Conservation (phyloP, 2,797 vertebrate species). For the Yasuhikotakia modesta region DNA sequence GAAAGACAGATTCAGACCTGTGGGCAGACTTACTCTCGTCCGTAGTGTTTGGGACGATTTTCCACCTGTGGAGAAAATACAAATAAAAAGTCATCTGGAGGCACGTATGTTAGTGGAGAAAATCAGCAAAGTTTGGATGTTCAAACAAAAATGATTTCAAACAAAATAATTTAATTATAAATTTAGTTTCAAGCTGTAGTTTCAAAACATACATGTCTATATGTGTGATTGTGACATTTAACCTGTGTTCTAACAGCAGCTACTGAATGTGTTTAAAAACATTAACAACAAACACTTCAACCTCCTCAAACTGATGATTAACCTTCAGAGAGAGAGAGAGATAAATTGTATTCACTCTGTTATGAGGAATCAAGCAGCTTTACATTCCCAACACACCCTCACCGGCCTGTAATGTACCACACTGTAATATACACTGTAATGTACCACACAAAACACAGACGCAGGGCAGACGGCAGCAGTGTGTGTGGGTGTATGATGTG, state of each 20-base stretch:
- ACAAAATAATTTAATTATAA: no score
- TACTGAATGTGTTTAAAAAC: neutral
- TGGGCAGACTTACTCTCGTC: conserved; percentile 91
- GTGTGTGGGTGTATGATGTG: neutral
- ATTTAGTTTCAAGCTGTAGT: no score
- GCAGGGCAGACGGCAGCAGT: neutral
- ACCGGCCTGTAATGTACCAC: conserved; percentile 5
- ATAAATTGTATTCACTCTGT: conserved; percentile 49
- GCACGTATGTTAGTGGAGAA: no score
- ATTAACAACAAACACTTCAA: conserved; percentile 47
- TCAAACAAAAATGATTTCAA: no score
- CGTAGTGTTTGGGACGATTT: conserved; percentile 97
- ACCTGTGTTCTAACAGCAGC: conserved; percentile 12
- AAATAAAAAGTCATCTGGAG: no score
- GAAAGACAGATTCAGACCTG: neutral
- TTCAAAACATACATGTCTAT: neutral
- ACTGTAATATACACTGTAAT: neutral
- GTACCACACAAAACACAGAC: conserved; percentile 3
- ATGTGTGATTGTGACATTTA: conserved; percentile 30
- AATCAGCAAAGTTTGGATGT: neutral
- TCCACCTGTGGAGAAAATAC: conserved; percentile 80
- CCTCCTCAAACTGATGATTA: conserved; percentile 54
- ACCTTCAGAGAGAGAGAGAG: conserved; percentile 14
- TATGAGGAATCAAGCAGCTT: conserved; percentile 51
- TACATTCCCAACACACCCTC: conserved; percentile 20